These are phyloP conservation scores for Micronycteris hirsuta DNA, from an alignment of 2,113 vertebrate species.

Conservation along the genomic window DNA sequence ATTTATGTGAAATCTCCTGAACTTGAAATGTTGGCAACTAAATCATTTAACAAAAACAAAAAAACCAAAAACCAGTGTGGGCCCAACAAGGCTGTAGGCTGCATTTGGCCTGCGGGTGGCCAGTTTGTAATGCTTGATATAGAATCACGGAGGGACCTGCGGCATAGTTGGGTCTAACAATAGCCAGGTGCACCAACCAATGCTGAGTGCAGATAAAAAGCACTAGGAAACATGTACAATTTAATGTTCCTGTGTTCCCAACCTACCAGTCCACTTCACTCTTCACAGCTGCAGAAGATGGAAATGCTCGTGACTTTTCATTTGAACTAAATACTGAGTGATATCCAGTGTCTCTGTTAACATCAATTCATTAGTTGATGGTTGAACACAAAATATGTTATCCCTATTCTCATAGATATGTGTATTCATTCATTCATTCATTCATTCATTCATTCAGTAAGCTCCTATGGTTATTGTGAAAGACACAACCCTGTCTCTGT, in stretches of 20 bases:
- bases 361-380: neutral
- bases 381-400: neutral
- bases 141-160: neutral
- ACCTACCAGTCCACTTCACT: neutral
- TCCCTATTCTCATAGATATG: neutral
- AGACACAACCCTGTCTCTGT: neutral
- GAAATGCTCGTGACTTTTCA: neutral
- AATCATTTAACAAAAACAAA: conserved; percentile 9
- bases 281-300: neutral
- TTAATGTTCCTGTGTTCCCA: neutral
- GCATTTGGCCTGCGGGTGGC: neutral
- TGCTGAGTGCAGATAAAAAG: neutral
- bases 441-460: neutral
- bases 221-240: neutral
- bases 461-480: neutral
- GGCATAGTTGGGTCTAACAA: neutral
- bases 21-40: conserved; percentile 43
- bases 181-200: neutral
- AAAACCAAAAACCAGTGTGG: neutral
- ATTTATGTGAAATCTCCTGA: conserved; percentile 12
- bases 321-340: neutral
- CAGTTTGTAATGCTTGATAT: neutral
- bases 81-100: neutral
- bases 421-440: neutral
- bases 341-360: neutral